Base-by-base conservation (phyloP, 2,888 invertebrate species). In the Parnassius orleans region DNA sequence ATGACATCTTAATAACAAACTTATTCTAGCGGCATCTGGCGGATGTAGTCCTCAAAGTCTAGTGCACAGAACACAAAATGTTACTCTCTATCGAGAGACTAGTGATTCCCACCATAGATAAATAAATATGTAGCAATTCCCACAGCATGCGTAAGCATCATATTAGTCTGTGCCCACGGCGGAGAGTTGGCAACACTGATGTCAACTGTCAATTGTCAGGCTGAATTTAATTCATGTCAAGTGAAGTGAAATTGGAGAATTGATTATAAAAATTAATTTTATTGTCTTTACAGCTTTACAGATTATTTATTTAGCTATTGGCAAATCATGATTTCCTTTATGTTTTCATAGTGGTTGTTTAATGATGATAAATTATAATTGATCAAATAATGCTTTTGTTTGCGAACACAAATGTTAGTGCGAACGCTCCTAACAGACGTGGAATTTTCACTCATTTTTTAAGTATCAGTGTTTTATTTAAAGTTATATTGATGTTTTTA, bases 371-470 rank as follows among this genome's bases (percentile, higher is more conserved):
- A 15, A 11, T 19, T 5, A 12, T 19, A 44, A 42, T 19, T 33
- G 19, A 44, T 43, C 10, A 24, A 24, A 12, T 47, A 46, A 5
- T 9, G 44, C 14, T 48, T 48, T 51, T 54, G 44, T 60, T 53
- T 50, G 10, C 33, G 33, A 57, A 59, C 65, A 74, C 80, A 72
- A 74, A 86, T 88, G 86, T 73, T 85, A 66, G 76, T 83, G 74
- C 83, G 84, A 87, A 87, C 88, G 83, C 86, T 84, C 78, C 72
- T 80, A 79, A 79, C 74, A 72, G 74, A 74, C 73, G 68, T 72
- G 74, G 69, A 71, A 69, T 71, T 78, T 71, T 70, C 63, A 65
- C 55, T 67, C 70, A 65, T 69, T 69, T 66, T 57, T n/a, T 69
- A 64, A 52, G 52, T 55, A 59, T 64, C 56, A 66, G 73, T 71